Evolutionary conservation across 2,888 invertebrate species (phyloP).

Genomic region (Agrilus cyanescens): DNA sequence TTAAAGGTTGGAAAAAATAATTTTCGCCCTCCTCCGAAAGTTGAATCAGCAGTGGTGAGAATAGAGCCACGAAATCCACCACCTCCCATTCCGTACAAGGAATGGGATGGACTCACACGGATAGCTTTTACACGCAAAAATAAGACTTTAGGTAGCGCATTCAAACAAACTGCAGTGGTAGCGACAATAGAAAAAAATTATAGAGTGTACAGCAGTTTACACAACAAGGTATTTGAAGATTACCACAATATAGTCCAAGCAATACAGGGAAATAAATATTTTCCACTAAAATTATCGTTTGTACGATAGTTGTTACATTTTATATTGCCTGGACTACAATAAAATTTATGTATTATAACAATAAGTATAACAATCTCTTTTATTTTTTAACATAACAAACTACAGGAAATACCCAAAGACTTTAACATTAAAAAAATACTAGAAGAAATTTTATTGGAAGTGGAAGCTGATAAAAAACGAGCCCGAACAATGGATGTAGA

Average conservation of each 20-base stretch:
- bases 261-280: too few species aligned
- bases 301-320: too few species aligned
- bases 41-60: slow-evolving; percentile 95
- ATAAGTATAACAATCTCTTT: not conserved
- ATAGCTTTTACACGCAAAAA: slow-evolving; percentile 94
- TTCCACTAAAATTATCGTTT: too few species aligned
- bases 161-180: slow-evolving; percentile 75
- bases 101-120: slow-evolving; percentile 96
- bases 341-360: too few species aligned
- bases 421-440: slow-evolving; percentile 77
- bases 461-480: slow-evolving; percentile 62
- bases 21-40: slow-evolving; percentile 97
- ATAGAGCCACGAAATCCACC: slow-evolving; percentile 96
- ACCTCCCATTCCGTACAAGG: slow-evolving; percentile 88
- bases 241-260: not conserved
- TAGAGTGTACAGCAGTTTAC: slow-evolving; percentile 72
- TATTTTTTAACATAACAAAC: slow-evolving; percentile 9
- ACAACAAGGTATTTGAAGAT: slow-evolving; percentile 53
- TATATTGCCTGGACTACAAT: too few species aligned
- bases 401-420: slow-evolving; percentile 60
- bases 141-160: slow-evolving; percentile 84
- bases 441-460: slow-evolving; percentile 55
- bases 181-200: slow-evolving; percentile 86
- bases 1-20: slow-evolving; percentile 90
- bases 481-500: slow-evolving; percentile 93